A percentile compares a stretch with the other conserved stretches of the same genome.
Conservation (phyloP, 2,113 vertebrate genomes). For the Oncorhynchus clarkii region DNA sequence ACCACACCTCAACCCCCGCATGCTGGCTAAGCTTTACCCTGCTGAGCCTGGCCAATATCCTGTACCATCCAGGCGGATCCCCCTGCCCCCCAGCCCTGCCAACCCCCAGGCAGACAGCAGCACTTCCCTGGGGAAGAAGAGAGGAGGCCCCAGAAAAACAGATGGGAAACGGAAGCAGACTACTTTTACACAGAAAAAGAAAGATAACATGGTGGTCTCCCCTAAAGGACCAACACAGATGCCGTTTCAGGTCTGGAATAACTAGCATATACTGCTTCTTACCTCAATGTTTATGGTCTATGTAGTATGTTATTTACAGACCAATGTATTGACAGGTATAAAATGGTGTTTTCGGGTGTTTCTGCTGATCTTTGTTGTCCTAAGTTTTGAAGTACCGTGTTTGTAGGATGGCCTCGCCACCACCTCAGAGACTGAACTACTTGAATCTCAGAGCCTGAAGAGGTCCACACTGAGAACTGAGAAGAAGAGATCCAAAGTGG, state of each 20-base stretch:
- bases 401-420: not conserved
- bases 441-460: constrained; percentile 47
- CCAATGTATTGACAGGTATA: not conserved
- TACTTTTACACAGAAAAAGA: constrained; percentile 7
- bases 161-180: constrained; percentile 12
- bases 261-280: not conserved
- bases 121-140: constrained; percentile 49
- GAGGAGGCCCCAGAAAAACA: constrained; percentile 25
- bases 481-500: constrained; percentile 56
- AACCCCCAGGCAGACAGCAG: constrained; percentile 49
- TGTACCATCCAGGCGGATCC: not conserved
- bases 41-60: not conserved
- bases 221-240: constrained; percentile 26
- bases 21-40: constrained; percentile 69
- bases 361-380: too few species aligned
- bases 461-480: constrained; percentile 39
- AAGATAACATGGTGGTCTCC: constrained; percentile 9
- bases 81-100: too few species aligned
- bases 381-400: too few species aligned
- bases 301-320: not conserved
- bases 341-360: too few species aligned
- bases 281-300: not conserved
- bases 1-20: constrained; percentile 83
- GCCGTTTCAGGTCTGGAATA: constrained; percentile 40
- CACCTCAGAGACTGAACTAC: constrained; percentile 20